Conservation (phyloP, 1,140 invertebrate species). For the Macrotrachela quadricornifera region DNA sequence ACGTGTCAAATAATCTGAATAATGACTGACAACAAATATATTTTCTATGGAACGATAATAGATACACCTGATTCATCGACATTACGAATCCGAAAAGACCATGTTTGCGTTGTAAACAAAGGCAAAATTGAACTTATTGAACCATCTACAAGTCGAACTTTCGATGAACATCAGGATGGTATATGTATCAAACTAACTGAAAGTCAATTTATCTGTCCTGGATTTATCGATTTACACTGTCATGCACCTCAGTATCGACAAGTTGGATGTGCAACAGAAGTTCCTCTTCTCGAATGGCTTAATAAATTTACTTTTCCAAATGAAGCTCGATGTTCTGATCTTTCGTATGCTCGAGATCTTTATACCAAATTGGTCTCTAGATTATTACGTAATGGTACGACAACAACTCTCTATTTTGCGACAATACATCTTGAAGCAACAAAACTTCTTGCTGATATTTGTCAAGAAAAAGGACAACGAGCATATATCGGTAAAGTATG, state of each 20-base stretch:
- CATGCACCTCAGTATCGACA: conserved; percentile 70
- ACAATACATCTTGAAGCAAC: conserved; percentile 52
- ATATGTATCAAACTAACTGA: not conserved
- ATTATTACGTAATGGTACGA: conserved; percentile 44
- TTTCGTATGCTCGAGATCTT: conserved; percentile 44
- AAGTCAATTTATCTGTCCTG: conserved; percentile 55
- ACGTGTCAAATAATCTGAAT: too few species aligned
- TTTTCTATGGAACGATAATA: too few species aligned
- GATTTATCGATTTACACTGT: conserved; percentile 65
- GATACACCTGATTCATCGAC: too few species aligned
- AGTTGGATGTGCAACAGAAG: conserved; percentile 53
- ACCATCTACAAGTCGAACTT: too few species aligned
- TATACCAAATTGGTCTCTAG: conserved; percentile 58
- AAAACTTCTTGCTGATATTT: conserved; percentile 42
- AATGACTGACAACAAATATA: too few species aligned
- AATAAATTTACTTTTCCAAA: conserved; percentile 62
- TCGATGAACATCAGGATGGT: not conserved
- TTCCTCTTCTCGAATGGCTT: conserved; percentile 57
- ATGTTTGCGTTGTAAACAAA: too few species aligned
- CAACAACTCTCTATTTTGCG: conserved; percentile 64
- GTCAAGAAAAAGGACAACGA: conserved; percentile 45
- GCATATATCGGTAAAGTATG: conserved; percentile 70
- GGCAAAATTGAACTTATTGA: too few species aligned
- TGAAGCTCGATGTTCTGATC: conserved; percentile 48
- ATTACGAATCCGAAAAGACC: too few species aligned